Percentiles rank a stretch among this genome's conserved stretches.
Evolutionary conservation across 2,113 vertebrate species (phyloP).

Genomic region (Rhinolophus ferrumequinum): DNA sequence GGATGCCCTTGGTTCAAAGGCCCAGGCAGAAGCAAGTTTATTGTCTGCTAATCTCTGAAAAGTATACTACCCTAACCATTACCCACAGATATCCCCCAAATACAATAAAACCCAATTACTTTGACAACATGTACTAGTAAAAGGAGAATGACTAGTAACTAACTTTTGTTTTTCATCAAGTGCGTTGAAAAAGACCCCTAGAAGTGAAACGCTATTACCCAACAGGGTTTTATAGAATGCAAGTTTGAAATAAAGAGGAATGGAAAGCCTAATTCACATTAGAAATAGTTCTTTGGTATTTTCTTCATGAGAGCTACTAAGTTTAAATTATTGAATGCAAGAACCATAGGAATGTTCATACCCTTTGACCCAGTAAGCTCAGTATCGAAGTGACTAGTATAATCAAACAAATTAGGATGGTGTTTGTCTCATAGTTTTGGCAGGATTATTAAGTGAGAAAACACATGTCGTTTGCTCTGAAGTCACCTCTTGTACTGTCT

Average conservation of each 20-base stretch:
- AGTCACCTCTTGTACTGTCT: not conserved
- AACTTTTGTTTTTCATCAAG: constrained; percentile 48
- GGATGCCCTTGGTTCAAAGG: constrained; percentile 44
- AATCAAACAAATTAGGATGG: not conserved
- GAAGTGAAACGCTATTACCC: not conserved
- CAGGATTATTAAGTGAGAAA: not conserved
- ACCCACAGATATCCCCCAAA: not conserved
- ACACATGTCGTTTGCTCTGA: not conserved
- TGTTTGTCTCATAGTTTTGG: not conserved
- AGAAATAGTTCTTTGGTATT: not conserved
- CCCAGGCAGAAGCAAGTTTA: constrained; percentile 16
- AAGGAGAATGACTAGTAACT: constrained; percentile 63
- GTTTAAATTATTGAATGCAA: not conserved
- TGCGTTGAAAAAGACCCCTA: constrained; percentile 16
- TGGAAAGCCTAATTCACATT: not conserved
- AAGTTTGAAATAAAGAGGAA: not conserved
- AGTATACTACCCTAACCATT: not conserved
- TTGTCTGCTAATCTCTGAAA: constrained; percentile 62
- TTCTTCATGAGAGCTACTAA: not conserved
- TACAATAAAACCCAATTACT: constrained; percentile 70
- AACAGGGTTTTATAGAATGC: not conserved
- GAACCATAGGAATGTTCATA: not conserved
- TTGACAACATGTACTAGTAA: constrained; percentile 60
- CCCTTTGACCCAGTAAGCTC: not conserved
- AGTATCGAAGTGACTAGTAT: not conserved